A percentile compares a stretch with the other conserved stretches of the same genome.
Conservation (phyloP, 2,113 vertebrate genomes). For the Phalacrocorax carbo region DNA sequence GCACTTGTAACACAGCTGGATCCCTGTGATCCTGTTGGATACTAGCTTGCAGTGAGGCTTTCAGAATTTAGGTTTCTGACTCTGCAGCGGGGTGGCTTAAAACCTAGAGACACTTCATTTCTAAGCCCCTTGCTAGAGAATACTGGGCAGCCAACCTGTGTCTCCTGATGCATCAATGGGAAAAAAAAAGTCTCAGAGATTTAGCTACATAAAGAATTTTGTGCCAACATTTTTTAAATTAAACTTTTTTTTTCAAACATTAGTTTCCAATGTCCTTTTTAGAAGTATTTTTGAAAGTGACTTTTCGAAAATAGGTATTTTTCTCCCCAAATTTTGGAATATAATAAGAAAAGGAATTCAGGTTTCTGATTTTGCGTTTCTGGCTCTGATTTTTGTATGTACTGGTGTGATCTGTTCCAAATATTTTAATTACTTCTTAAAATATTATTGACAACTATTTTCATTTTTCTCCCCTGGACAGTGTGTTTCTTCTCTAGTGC, state of each 20-base stretch:
- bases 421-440: neutral
- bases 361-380: neutral
- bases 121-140: neutral
- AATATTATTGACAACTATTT: neutral
- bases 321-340: neutral
- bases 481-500: neutral
- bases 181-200: neutral
- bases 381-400: neutral
- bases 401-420: neutral
- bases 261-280: neutral
- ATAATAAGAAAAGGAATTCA: neutral
- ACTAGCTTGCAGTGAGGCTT: neutral
- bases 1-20: neutral
- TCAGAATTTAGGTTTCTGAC: neutral
- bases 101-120: neutral
- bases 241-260: neutral
- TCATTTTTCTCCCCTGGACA: neutral
- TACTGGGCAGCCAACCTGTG: neutral
- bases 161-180: neutral
- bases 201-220: neutral
- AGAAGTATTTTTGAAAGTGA: neutral
- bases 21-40: neutral
- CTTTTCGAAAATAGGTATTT: neutral
- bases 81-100: neutral
- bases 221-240: neutral